Evolutionary conservation across 2,888 invertebrate genomes (phyloP).

Genomic region (Apamea anceps): DNA sequence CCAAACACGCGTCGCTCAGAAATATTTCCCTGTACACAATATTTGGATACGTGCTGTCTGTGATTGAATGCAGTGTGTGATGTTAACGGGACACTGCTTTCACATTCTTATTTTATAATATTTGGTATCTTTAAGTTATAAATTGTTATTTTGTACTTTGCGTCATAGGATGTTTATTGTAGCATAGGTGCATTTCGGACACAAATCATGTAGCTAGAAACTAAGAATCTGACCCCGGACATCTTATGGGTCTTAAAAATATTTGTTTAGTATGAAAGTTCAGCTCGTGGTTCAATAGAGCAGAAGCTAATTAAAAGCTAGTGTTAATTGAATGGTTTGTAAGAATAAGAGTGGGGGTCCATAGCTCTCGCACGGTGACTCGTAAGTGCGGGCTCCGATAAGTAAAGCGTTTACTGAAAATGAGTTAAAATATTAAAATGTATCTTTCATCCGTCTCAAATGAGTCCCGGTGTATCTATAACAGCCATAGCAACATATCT

Average conservation of each 20-base stretch:
- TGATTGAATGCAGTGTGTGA: conserved; percentile 36
- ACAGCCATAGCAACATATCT: neutral
- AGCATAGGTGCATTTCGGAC: neutral
- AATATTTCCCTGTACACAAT: conserved; percentile 25
- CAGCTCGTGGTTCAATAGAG: neutral
- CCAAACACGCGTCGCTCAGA: neutral
- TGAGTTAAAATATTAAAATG: neutral
- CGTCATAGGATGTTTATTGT: neutral
- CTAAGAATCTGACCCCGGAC: too few relatives aligned
- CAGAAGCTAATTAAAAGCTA: neutral
- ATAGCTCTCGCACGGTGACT: neutral
- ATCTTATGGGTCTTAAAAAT: too few relatives aligned
- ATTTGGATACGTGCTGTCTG: conserved; percentile 34
- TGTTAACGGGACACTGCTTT: neutral
- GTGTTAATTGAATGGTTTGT: neutral
- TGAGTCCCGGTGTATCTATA: neutral
- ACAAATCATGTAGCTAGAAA: neutral
- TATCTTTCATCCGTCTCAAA: neutral
- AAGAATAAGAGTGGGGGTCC: neutral
- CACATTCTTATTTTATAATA: neutral
- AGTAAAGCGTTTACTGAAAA: neutral
- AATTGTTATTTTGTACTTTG: neutral
- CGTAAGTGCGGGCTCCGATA: neutral
- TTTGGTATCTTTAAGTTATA: conserved; percentile 5
- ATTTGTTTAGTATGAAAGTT: too few relatives aligned